These are phyloP conservation scores for Valencia hispanica DNA, from an alignment of 2,797 vertebrate species.

Conservation along the genomic window DNA sequence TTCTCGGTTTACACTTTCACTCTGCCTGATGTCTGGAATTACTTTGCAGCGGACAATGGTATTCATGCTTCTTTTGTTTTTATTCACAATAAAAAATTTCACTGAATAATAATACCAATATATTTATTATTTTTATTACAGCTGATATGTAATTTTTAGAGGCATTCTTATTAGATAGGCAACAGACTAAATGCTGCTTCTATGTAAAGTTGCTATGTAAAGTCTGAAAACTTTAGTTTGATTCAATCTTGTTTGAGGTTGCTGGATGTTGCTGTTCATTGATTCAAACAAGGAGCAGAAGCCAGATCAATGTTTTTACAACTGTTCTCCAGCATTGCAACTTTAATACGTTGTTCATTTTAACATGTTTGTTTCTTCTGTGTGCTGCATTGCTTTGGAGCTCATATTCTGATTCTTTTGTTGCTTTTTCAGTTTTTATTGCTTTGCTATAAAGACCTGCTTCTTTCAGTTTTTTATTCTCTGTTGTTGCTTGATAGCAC, in stretches of 20 bases:
- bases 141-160: not conserved
- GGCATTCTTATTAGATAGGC: not conserved
- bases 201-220: not conserved
- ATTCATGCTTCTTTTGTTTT: conserved; percentile 23
- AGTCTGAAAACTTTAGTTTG: not conserved
- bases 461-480: not conserved
- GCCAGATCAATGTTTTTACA: not conserved
- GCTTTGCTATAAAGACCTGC: not conserved
- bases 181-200: not conserved
- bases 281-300: not conserved
- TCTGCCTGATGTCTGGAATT: conserved; percentile 33
- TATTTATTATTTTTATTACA: not conserved
- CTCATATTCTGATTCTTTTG: not conserved
- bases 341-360: not conserved
- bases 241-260: not conserved
- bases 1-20: conserved; percentile 40
- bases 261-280: not conserved
- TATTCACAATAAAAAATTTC: conserved; percentile 6
- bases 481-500: not conserved
- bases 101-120: not conserved
- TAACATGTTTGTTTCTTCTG: not conserved
- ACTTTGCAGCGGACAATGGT: conserved; percentile 29
- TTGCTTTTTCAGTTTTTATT: not conserved
- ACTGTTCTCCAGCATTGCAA: not conserved
- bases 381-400: not conserved